These are phyloP conservation scores for Enteromius anoplus DNA, from an alignment of 2,797 vertebrate species.

Conservation along the genomic window DNA sequence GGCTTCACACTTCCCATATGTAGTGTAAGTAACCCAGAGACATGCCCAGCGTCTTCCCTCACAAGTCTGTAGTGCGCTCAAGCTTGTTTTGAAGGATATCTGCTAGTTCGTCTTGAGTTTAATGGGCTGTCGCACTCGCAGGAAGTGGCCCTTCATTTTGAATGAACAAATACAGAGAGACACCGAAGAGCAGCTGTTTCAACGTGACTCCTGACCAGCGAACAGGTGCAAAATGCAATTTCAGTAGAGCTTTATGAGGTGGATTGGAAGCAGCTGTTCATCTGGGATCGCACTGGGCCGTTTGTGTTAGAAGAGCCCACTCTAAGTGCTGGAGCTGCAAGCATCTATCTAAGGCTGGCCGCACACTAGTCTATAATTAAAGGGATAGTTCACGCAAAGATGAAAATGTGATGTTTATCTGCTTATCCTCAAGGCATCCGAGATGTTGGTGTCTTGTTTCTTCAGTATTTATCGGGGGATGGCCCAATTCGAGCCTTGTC, in stretches of 20 bases:
- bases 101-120: not conserved
- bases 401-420: too few relatives aligned
- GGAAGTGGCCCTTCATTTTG: slow-evolving; percentile 5
- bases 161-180: slow-evolving; percentile 11
- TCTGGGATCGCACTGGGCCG: not conserved
- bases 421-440: too few relatives aligned
- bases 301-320: not conserved
- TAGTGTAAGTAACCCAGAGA: slow-evolving; percentile 89
- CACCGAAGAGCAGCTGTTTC: slow-evolving; percentile 25
- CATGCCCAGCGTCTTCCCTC: slow-evolving; percentile 49
- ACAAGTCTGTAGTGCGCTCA: not conserved
- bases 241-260: slow-evolving; percentile 2
- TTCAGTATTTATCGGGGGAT: too few relatives aligned
- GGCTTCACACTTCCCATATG: slow-evolving; percentile 93
- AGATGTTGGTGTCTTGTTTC: too few relatives aligned
- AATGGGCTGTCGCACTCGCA: not conserved
- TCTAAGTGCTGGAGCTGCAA: not conserved
- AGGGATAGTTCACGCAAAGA: too few relatives aligned
- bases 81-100: not conserved
- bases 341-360: not conserved
- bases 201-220: slow-evolving; percentile 7
- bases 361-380: too few relatives aligned
- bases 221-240: slow-evolving; percentile 26
- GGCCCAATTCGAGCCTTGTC: too few relatives aligned
- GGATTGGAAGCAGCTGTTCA: slow-evolving; percentile 29